Base-by-base conservation (phyloP, 2,113 vertebrate genomes). In the Puffinus mauretanicus region DNA sequence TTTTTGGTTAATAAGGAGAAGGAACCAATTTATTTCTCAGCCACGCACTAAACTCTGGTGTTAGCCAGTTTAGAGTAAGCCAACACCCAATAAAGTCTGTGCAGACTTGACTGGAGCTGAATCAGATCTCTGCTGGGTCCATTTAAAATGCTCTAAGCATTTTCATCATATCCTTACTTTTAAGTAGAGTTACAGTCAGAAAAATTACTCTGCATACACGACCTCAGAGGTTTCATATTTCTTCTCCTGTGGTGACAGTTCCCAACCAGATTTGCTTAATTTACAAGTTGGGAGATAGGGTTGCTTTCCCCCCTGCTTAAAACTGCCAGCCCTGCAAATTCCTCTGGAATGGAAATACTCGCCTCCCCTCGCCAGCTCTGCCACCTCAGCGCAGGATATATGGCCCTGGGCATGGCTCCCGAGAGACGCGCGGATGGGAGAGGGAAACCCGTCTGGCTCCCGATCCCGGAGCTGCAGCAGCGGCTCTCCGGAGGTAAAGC, bases 141-240 rank as follows among this genome's bases (percentile, higher is more conserved):
- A 96, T 90, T 97, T 97, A 94, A 98, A 97, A 97, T 96, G 94
- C 93, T 96, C 94, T 96, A 67, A 96, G 97, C 94, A 92, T 96
- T 95, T 93, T 72, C 97, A 94, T 96, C 94, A 80, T 69, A 96
- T 90, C 97, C 96, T 97, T 94, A 96, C 96, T 97, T 97, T 98
- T 98, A 97, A 98, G 85, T 80, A 93, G 88, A 96, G 95, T 93
- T 96, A 94, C 75, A 97, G 92, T 94, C 96, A 97, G 95, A 97
- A 96, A 97, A 97, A 95, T 96, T 97, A 97, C 96, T 98, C 94
- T 92, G 92, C 96, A 94, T 89, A 97, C 95, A 76, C 66, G 85
- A 93, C 94, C 79, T 47, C 93, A 87, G 93, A 97, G 89, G 82
- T 85, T 97, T 78, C 89, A 84, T 97, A 95, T 94, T 96, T 97